Percentiles rank a stretch among this genome's conserved stretches.
Conservation (phyloP, 2,797 vertebrate species). For the Lithobates pipiens region DNA sequence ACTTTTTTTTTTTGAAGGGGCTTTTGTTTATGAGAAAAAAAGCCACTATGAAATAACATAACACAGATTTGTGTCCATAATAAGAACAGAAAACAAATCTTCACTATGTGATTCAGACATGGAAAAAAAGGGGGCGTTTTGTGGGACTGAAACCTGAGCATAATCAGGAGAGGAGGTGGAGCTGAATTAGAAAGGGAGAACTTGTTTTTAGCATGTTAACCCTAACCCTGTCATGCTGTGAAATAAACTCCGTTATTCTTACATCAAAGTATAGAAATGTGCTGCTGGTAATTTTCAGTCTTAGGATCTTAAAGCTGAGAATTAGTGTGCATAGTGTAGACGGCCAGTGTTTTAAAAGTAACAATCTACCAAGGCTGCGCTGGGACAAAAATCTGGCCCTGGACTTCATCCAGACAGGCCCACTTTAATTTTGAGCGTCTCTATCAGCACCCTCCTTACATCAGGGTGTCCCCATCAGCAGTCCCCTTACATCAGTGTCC, state of each 20-base stretch:
- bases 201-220: constrained; percentile 28
- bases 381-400: no score
- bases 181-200: constrained; percentile 19
- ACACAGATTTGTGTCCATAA: constrained; percentile 53
- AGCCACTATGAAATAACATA: constrained; percentile 55
- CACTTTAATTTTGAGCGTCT: no score
- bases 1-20: constrained; percentile 40
- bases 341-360: no score
- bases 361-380: no score
- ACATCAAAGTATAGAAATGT: no score
- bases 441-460: no score
- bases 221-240: neutral
- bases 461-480: no score
- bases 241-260: neutral
- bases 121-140: constrained; percentile 28
- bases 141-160: constrained; percentile 45
- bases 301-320: no score
- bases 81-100: constrained; percentile 59
- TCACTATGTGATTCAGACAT: constrained; percentile 44
- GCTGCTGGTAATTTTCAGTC: no score
- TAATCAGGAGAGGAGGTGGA: constrained; percentile 55
- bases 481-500: no score
- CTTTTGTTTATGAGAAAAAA: constrained; percentile 56
- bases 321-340: no score
- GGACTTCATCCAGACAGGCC: no score